Evolutionary conservation across 2,113 vertebrate genomes (phyloP), one percentile per base, ranked within the genome.

Genomic region (Podarcis raffonei): DNA sequence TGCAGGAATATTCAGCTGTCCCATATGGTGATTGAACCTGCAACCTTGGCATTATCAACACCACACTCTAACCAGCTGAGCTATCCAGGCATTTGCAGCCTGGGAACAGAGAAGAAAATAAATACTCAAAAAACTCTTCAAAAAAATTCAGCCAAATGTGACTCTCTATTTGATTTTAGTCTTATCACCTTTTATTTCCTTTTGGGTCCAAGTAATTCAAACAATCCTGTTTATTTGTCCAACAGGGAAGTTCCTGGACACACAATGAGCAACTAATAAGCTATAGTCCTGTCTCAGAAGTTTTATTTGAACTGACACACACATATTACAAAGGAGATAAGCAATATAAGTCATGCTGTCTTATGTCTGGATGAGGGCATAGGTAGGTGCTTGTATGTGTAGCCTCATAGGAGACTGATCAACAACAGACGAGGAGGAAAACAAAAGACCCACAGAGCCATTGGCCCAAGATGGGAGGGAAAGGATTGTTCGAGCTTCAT

Each of bases 191-290:
- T 39, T 72, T 30, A n/a, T 35, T 25, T 39, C 22, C 20, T 48
- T n/a, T 9, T n/a, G 20, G 1, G 68, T 81, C 4, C 27, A 23
- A 78, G 53, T 59, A 5, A 74, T 32, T 32, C 77, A 30, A 30
- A 82, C 13, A 62, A 23, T 62, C 84, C 12, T 87, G 13, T 78
- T 91, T 87, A 13, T 78, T 91, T 88, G 20, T 75, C 92, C 93
- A 91, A 18, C 79, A 93, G 92, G 86, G 91, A 53, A 90, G 93
- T 91, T 88, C 85, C 88, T 79, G 0, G 27, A 74, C 23, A 9
- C 6, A 2, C 2, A 25, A 25, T 3, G 2, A 62, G 59, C 22
- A 1, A 1, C 30, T 32, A 53, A 37, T 2, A 37, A 76, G 72
- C 66, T 5, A 6, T 15, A 12, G 62, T 32, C 59, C 18, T 0